Base-by-base conservation (phyloP, 92 coral and sea anemone species). In the Actinernus sp. region DNA sequence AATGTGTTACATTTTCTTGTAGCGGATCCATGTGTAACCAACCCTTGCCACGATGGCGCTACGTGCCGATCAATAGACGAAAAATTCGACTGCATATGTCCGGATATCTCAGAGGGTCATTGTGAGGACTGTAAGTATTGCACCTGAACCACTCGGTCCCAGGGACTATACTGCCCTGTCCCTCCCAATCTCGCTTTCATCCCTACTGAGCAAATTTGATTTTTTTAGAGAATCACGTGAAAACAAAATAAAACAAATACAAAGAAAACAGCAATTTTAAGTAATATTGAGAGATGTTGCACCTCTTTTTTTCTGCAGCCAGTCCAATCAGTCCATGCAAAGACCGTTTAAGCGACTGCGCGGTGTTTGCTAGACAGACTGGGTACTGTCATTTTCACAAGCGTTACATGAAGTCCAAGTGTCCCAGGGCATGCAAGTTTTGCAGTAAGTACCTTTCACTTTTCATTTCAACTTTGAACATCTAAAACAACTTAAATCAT, bases 401-500 rank as follows among this genome's bases (percentile, higher is more conserved):
- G 30, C 49, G 51, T 23, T 58, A 43, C 58, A 93, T 86, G 92
- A 68, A 33, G 48, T 33, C 43, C 14, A 32, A 44, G 34, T 93
- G 98, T 19, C 85, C 98, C 1, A 74, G 66, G 49, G 71, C 96
- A 31, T 93, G 98, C 80, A 73, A 71, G 9, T 86, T 86, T 39
- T 93, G 98, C 62, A 79, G 98, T 93, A 71, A 93, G 98, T 89
- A 23, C 50, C 10, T n/a, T n/a, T n/a, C n/a, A n/a, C n/a, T n/a
- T n/a, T n/a, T n/a, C n/a, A n/a, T n/a, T n/a, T n/a, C n/a, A n/a
- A n/a, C n/a, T n/a, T n/a, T n/a, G n/a, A n/a, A n/a, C n/a, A n/a
- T n/a, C n/a, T n/a, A n/a, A n/a, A n/a, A n/a, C n/a, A n/a, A n/a
- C n/a, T n/a, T n/a, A n/a, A n/a, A n/a, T n/a, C n/a, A n/a, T n/a